phyloP scores from a whole-genome alignment of 2,113 vertebrate genomes.

The Istiophorus platypterus region DNA sequence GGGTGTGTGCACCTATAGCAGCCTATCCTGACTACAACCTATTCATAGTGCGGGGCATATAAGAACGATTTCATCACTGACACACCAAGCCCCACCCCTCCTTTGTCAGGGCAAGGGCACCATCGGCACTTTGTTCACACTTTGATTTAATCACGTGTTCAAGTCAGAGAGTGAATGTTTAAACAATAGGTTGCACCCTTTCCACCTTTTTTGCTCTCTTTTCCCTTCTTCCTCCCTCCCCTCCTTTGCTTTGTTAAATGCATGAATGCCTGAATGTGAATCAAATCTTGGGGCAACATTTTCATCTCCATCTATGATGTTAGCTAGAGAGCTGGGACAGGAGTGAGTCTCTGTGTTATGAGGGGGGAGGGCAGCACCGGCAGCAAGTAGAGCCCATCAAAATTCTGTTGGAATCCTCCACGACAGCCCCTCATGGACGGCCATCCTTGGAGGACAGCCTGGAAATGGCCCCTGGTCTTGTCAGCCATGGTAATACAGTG shows the following conservation, averaged over 20 bases:
- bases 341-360: background rate
- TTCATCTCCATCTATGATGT: conserved; percentile 46
- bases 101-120: conserved; percentile 54
- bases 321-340: background rate
- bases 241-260: conserved; percentile 40
- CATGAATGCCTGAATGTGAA: conserved; percentile 58
- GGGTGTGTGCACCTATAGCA: conserved; percentile 46
- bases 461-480: conserved; percentile 68
- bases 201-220: conserved; percentile 9
- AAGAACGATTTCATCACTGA: conserved; percentile 68
- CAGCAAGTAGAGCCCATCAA: conserved; percentile 51
- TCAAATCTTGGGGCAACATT: conserved; percentile 55
- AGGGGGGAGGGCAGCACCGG: background rate
- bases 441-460: conserved; percentile 56
- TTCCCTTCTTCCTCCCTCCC: background rate
- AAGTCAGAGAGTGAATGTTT: conserved; percentile 54
- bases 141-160: conserved; percentile 56
- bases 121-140: conserved; percentile 45
- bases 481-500: conserved; percentile 76
- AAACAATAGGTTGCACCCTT: conserved; percentile 57
- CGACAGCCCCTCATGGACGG: conserved; percentile 43
- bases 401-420: conserved; percentile 55
- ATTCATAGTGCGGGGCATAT: conserved; percentile 57
- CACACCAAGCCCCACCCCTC: conserved; percentile 20
- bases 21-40: conserved; percentile 43